A percentile compares a stretch with the other conserved stretches of the same genome.
These are phyloP conservation scores for Moxostoma hubbsi DNA, from an alignment of 2,797 vertebrate genomes.

Conservation along the genomic window DNA sequence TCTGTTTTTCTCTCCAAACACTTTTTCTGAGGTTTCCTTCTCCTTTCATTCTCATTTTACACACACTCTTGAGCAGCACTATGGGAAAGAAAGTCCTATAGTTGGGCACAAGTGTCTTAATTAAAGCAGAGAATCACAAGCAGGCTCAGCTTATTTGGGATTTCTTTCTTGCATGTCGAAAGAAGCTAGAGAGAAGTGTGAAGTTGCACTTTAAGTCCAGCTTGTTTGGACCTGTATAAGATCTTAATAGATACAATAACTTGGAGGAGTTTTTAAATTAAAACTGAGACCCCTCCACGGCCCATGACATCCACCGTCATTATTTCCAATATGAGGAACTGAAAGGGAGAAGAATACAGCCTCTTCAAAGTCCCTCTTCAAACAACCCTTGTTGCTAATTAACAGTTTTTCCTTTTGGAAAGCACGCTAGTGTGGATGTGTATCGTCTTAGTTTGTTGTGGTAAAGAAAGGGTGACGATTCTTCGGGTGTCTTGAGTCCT, in stretches of 20 bases:
- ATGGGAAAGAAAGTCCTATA: conserved; percentile 61
- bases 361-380: conserved; percentile 74
- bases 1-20: conserved; percentile 65
- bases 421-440: conserved; percentile 26
- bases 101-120: conserved; percentile 66
- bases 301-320: conserved; percentile 65
- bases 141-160: conserved; percentile 67
- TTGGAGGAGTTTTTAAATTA: conserved; percentile 71
- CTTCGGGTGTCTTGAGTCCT: conserved; percentile 41
- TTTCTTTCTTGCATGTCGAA: conserved; percentile 60
- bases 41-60: conserved; percentile 58
- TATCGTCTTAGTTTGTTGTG: conserved; percentile 35
- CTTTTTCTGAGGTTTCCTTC: conserved; percentile 50
- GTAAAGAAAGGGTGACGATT: conserved; percentile 30
- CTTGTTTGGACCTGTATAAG: conserved; percentile 71
- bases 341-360: conserved; percentile 63
- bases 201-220: conserved; percentile 65
- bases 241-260: conserved; percentile 74
- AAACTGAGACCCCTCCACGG: conserved; percentile 69
- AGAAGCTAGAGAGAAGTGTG: conserved; percentile 67
- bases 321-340: conserved; percentile 62
- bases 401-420: conserved; percentile 62
- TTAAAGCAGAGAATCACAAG: conserved; percentile 64
- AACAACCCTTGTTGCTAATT: conserved; percentile 71
- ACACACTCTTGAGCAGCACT: conserved; percentile 60